These are phyloP conservation scores for Epirrhoe tristata DNA, from an alignment of 2,888 invertebrate species.

Conservation along the genomic window DNA sequence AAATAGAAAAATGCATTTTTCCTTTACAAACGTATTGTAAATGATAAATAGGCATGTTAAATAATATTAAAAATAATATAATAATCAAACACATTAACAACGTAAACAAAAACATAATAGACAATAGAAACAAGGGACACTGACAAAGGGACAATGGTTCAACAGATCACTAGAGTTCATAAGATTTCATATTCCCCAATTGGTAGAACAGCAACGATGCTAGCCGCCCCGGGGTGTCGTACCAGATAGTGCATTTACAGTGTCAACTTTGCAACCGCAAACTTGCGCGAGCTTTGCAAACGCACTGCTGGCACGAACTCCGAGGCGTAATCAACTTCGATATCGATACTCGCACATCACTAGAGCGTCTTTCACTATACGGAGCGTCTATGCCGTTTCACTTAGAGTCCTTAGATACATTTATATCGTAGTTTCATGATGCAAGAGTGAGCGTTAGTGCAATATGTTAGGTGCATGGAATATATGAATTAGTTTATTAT, in stretches of 20 bases:
- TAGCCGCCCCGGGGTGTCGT: slow-evolving; percentile 94
- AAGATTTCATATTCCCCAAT: slow-evolving; percentile 60
- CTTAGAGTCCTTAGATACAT: slow-evolving; percentile 56
- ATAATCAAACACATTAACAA: slow-evolving; percentile 19
- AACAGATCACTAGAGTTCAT: slow-evolving; percentile 68
- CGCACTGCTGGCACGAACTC: slow-evolving; percentile 99
- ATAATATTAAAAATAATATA: slow-evolving; percentile 17
- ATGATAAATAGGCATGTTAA: slow-evolving; percentile 10
- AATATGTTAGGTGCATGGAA: slow-evolving; percentile 49
- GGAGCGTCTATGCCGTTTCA: slow-evolving; percentile 74
- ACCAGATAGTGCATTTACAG: slow-evolving; percentile 99
- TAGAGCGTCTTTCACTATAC: slow-evolving; percentile 62
- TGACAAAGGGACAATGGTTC: slow-evolving; percentile 27
- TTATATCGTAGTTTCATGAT: slow-evolving; percentile 29
- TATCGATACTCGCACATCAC: slow-evolving; percentile 72
- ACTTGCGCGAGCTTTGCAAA: slow-evolving; percentile 91
- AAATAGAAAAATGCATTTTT: slow-evolving; percentile 34
- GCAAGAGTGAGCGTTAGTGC: slow-evolving; percentile 45
- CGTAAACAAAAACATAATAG: slow-evolving; percentile 19
- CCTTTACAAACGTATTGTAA: slow-evolving; percentile 19
- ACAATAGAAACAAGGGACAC: slow-evolving; percentile 27
- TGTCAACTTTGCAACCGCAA: slow-evolving; percentile 85
- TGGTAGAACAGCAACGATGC: slow-evolving; percentile 73
- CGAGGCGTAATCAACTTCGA: slow-evolving; percentile 85
- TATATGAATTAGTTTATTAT: slow-evolving; percentile 42